A percentile compares a stretch with the other conserved stretches of the same genome.
These are phyloP conservation scores for Agrilus cyanescens DNA, from an alignment of 2,888 invertebrate species.

Conservation along the genomic window DNA sequence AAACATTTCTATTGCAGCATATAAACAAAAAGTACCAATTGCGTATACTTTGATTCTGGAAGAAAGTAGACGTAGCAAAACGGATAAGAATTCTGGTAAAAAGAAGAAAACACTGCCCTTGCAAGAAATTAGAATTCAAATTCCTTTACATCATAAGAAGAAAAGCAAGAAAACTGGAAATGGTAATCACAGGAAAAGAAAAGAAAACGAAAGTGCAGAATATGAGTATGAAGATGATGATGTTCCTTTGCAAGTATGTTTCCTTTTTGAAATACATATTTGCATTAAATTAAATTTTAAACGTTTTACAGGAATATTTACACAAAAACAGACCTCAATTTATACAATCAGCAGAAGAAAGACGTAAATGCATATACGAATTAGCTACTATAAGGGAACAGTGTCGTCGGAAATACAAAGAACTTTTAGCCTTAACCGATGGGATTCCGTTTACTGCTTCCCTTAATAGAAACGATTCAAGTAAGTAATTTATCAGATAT, in stretches of 20 bases:
- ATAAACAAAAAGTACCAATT: too few relatives aligned
- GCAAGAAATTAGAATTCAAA: constrained; percentile 36
- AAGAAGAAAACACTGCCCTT: constrained; percentile 22
- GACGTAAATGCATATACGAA: constrained; percentile 39
- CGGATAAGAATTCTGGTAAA: constrained; percentile 1
- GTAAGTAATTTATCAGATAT: too few relatives aligned
- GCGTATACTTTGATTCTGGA: too few relatives aligned
- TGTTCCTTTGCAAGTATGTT: constrained; percentile 8
- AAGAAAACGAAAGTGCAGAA: constrained; percentile 17
- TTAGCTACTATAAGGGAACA: constrained; percentile 36
- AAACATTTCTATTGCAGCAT: too few relatives aligned
- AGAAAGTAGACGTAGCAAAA: too few relatives aligned
- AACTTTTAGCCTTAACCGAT: constrained; percentile 33
- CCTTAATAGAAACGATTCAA: too few relatives aligned
- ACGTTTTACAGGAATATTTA: constrained; percentile 56
- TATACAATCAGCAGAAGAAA: constrained; percentile 43
- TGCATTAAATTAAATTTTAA: constrained; percentile 8
- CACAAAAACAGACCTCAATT: constrained; percentile 59
- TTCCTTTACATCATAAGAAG: constrained; percentile 29
- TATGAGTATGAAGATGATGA: constrained; percentile 15
- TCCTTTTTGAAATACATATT: constrained; percentile 8
- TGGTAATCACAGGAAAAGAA: constrained; percentile 7
- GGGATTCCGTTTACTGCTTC: constrained; percentile 14
- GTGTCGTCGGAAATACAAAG: constrained; percentile 35
- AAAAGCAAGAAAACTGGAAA: constrained; percentile 3